Conservation (phyloP, 2,797 vertebrate genomes). For the Eutrigla gurnardus region DNA sequence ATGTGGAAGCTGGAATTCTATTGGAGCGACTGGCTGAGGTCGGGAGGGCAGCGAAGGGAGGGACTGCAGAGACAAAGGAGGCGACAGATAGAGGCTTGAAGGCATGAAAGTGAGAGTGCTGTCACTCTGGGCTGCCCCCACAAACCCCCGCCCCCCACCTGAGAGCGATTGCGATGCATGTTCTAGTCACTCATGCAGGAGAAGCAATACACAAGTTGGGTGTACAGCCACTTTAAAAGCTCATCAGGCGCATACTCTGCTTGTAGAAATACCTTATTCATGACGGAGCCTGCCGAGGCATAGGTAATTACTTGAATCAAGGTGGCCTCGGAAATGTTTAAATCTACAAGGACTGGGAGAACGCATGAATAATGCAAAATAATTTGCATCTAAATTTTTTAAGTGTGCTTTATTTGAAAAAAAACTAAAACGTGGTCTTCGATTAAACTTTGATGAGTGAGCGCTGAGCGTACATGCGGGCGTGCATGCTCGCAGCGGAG, state of each 20-base stretch:
- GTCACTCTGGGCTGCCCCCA: constrained; percentile 88
- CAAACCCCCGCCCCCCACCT: constrained; percentile 89
- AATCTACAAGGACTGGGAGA: constrained; percentile 98
- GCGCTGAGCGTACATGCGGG: constrained; percentile 86
- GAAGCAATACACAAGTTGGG: constrained; percentile 95
- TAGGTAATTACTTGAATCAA: constrained; percentile 99
- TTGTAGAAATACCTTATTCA: constrained; percentile 99
- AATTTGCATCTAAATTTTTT: constrained; percentile 99
- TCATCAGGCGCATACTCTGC: constrained; percentile 94
- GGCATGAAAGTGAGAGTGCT: constrained; percentile 75
- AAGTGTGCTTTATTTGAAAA: constrained; percentile 99
- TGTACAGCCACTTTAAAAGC: constrained; percentile 99
- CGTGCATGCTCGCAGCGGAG: constrained; percentile 12
- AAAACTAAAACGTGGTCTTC: constrained; percentile 92
- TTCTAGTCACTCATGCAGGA: constrained; percentile 93
- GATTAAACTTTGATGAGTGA: constrained; percentile 99
- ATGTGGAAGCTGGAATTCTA: too few species aligned
- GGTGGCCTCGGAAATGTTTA: constrained; percentile 99
- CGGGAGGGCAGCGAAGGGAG: constrained; percentile 37
- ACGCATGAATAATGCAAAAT: constrained; percentile 99
- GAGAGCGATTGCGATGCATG: constrained; percentile 92
- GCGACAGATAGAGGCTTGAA: constrained; percentile 50
- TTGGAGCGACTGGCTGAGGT: background rate
- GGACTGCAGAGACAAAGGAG: constrained; percentile 50
- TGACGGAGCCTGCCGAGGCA: constrained; percentile 92